phyloP scores from a whole-genome alignment of 2,113 vertebrate genomes.

The Xyliphius kryptos region DNA sequence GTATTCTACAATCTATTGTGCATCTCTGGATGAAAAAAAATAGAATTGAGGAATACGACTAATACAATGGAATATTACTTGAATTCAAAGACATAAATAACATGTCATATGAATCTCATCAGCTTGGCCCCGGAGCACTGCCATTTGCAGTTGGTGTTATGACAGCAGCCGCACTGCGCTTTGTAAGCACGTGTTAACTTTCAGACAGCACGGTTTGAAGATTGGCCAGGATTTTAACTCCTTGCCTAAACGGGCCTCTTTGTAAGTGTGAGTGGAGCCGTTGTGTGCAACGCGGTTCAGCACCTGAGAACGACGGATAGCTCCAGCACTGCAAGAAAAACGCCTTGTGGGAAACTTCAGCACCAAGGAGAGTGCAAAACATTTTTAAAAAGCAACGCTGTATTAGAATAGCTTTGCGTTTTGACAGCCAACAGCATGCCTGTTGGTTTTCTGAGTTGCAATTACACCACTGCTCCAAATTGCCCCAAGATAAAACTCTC shows the following conservation, averaged over 20 bases:
- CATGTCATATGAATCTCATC: conserved; percentile 19
- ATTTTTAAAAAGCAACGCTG: not conserved
- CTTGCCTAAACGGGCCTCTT: not conserved
- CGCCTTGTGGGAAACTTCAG: conserved; percentile 34
- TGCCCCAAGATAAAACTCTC: not conserved
- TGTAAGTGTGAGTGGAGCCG: conserved; percentile 3
- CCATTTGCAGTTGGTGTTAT: conserved; percentile 22
- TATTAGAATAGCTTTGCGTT: conserved; percentile 2
- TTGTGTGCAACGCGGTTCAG: not conserved
- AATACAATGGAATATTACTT: not conserved
- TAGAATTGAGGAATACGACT: too few relatives aligned
- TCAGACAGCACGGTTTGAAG: conserved; percentile 24
- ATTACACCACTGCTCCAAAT: not conserved
- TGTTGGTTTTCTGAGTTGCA: not conserved
- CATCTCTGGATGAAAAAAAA: too few relatives aligned
- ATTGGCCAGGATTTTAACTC: conserved; percentile 23
- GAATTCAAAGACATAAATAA: conserved; percentile 10
- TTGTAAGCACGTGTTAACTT: conserved; percentile 37
- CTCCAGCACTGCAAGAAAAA: not conserved
- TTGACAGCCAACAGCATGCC: conserved; percentile 5
- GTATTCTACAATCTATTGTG: too few relatives aligned
- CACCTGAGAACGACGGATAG: not conserved
- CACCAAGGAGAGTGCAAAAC: conserved; percentile 48
- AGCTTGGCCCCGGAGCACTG: conserved; percentile 7
- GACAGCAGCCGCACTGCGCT: conserved; percentile 29